These are phyloP conservation scores for Dasyurus viverrinus DNA, from an alignment of 2,113 vertebrate species.

Conservation along the genomic window DNA sequence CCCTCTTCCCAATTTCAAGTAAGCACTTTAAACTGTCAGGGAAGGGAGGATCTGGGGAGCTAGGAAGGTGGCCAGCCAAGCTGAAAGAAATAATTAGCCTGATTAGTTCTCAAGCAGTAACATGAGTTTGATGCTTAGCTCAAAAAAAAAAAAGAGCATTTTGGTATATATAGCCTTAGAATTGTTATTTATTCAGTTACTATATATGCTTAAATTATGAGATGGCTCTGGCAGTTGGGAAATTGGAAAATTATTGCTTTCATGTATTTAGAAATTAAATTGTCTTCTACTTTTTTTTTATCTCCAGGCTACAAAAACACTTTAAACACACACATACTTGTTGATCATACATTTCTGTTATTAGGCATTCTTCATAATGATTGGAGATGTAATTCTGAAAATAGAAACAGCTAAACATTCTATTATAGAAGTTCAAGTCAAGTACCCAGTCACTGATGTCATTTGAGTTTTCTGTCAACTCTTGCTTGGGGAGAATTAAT, in stretches of 20 bases:
- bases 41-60: neutral
- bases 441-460: neutral
- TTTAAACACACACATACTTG: slow-evolving; percentile 53
- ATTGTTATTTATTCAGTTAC: neutral
- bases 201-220: neutral
- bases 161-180: neutral
- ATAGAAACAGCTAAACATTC: slow-evolving; percentile 44
- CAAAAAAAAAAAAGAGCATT: neutral
- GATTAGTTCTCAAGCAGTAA: neutral
- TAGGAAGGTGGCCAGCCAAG: neutral
- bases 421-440: slow-evolving; percentile 44
- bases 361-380: slow-evolving; percentile 44
- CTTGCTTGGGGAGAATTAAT: neutral
- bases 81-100: neutral
- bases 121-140: neutral
- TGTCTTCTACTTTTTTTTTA: slow-evolving; percentile 16
- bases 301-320: slow-evolving; percentile 47
- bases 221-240: neutral
- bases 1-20: neutral
- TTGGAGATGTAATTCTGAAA: slow-evolving; percentile 47
- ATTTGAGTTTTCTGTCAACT: slow-evolving; percentile 48
- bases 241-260: slow-evolving; percentile 14
- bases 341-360: slow-evolving; percentile 56
- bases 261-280: slow-evolving; percentile 47
- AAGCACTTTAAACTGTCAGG: neutral